phyloP scores from a whole-genome alignment of 2,113 vertebrate species.

The Oncorhynchus mykiss region DNA sequence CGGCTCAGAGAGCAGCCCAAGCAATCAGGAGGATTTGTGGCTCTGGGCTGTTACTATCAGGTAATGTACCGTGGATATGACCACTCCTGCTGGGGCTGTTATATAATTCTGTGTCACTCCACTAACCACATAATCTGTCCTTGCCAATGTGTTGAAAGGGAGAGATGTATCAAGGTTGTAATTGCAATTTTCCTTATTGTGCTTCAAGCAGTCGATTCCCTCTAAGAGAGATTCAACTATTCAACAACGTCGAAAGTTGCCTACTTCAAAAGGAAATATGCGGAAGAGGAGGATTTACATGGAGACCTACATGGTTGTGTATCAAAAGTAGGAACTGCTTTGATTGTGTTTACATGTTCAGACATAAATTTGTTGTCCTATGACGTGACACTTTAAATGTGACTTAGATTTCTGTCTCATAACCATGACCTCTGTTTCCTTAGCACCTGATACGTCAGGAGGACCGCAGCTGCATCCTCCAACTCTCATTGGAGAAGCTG shows the following conservation, averaged over 20 bases:
- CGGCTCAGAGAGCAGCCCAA: conserved; percentile 1
- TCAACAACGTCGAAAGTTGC: conserved; percentile 99
- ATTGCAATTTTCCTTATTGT: not conserved
- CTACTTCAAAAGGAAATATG: conserved; percentile 99
- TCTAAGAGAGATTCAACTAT: conserved; percentile 61
- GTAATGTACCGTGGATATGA: conserved; percentile 29
- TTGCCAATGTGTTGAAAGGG: not conserved
- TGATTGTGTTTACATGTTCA: not conserved
- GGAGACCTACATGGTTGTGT: conserved; percentile 90
- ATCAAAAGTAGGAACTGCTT: conserved; percentile 85
- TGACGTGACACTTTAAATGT: too few species aligned
- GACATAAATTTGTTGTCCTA: not conserved
- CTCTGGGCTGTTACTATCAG: conserved; percentile 44
- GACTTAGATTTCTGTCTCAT: too few species aligned
- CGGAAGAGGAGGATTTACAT: conserved; percentile 98
- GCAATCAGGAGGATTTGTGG: conserved; percentile 39
- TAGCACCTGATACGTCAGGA: conserved; percentile 95
- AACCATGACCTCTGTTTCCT: conserved; percentile 5
- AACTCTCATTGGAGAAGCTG: conserved; percentile 95
- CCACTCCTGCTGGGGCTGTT: conserved; percentile 1
- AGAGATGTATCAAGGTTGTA: not conserved
- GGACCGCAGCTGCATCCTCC: conserved; percentile 94
- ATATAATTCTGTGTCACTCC: conserved; percentile 9
- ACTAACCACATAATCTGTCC: not conserved
- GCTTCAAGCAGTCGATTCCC: conserved; percentile 49